phyloP scores from a whole-genome alignment of 2,888 invertebrate species.

The Periphyllus acericola region DNA sequence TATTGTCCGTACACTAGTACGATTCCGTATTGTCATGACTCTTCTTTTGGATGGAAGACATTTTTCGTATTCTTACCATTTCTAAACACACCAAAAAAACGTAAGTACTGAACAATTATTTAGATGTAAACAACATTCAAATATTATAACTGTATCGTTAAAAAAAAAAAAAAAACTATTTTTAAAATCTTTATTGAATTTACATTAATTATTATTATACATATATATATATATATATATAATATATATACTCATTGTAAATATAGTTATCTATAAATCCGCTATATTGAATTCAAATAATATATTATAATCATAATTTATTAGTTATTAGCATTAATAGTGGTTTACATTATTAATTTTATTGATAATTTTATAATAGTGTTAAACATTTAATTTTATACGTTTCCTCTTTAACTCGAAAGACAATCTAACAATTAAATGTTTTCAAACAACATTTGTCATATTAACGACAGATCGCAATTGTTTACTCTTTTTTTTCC shows the following conservation, averaged over 20 bases:
- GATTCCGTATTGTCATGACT: not conserved
- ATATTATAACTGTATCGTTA: not conserved
- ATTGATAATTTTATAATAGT: not conserved
- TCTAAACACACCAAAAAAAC: not conserved
- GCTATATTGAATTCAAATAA: not conserved
- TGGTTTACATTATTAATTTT: not conserved
- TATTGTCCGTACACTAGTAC: not conserved
- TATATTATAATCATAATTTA: not conserved
- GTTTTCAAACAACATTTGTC: not conserved
- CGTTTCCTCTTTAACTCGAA: not conserved
- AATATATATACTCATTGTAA: not conserved
- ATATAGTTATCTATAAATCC: not conserved
- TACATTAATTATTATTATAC: not conserved
- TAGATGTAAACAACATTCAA: not conserved
- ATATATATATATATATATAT: not conserved
- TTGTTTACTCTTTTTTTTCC: not conserved
- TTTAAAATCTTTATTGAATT: slow-evolving; percentile 5
- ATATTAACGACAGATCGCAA: not conserved
- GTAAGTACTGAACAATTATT: not conserved
- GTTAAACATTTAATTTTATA: not conserved
- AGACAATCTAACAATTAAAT: not conserved
- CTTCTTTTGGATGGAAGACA: not conserved
- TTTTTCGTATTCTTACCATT: not conserved
- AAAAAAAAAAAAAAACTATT: not conserved
- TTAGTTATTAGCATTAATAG: not conserved